phyloP scores from a whole-genome alignment of 2,113 vertebrate genomes.

The Natator depressus region DNA sequence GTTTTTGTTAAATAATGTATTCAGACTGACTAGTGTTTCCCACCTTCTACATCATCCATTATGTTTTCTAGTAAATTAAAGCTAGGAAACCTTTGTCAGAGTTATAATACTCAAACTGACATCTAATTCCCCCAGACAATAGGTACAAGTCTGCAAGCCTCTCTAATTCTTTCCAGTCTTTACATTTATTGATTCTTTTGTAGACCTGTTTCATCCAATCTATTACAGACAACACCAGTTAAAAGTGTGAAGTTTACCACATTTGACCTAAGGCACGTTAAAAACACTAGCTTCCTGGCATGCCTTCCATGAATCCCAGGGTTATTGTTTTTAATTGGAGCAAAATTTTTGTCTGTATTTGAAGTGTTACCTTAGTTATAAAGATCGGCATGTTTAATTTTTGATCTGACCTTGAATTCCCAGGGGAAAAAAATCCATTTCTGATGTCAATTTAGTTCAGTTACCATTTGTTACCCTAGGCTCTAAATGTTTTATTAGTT shows the following conservation, averaged over 20 bases:
- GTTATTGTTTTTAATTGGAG: conserved; percentile 58
- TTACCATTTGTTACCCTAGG: conserved; percentile 33
- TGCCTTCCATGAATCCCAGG: neutral
- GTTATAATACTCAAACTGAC: conserved; percentile 82
- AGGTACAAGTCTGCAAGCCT: conserved; percentile 77
- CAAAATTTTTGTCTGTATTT: conserved; percentile 44
- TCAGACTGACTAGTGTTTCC: conserved; percentile 69
- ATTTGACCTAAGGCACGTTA: conserved; percentile 76
- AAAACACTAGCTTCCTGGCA: conserved; percentile 54
- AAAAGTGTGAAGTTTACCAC: conserved; percentile 79
- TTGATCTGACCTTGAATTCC: conserved; percentile 51
- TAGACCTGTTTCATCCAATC: conserved; percentile 81
- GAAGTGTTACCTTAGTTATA: conserved; percentile 62
- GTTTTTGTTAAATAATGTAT: conserved; percentile 83
- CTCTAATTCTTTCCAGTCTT: conserved; percentile 85
- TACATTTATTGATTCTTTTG: conserved; percentile 87
- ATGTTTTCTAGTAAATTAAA: conserved; percentile 85
- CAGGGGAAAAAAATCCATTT: neutral
- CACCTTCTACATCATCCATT: conserved; percentile 75
- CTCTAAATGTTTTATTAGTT: conserved; percentile 54
- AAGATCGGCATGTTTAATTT: conserved; percentile 67
- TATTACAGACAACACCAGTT: conserved; percentile 77
- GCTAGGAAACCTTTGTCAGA: conserved; percentile 83
- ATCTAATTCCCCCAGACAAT: conserved; percentile 87
- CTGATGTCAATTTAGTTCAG: conserved; percentile 49